phyloP scores from a whole-genome alignment of 2,113 vertebrate species.

The Glaucomys volans region DNA sequence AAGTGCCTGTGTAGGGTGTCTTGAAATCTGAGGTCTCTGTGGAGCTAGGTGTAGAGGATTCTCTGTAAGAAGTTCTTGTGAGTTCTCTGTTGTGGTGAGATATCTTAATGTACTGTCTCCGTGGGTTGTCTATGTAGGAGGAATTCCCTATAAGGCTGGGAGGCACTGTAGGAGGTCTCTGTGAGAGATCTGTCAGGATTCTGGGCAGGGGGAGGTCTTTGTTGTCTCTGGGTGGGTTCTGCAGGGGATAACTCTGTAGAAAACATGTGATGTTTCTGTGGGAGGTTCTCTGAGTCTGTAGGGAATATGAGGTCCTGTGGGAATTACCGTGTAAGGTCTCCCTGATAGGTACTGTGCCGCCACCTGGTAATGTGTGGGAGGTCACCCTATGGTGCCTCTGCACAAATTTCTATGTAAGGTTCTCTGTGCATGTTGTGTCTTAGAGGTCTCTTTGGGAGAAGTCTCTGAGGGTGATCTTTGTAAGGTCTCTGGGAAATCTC shows the following conservation, averaged over 20 bases:
- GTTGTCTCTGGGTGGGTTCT: neutral
- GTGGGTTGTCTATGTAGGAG: neutral
- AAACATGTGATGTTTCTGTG: neutral
- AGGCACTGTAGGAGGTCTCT: neutral
- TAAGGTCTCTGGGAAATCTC: no score
- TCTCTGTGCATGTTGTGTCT: no score
- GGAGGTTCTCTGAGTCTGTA: neutral
- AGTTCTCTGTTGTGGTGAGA: neutral
- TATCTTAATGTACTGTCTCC: neutral
- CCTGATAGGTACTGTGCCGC: no score
- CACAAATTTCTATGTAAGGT: no score
- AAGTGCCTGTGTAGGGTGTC: neutral
- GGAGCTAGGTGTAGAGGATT: neutral
- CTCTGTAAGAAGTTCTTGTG: neutral
- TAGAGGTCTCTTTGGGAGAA: no score
- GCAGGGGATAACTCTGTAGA: no score
- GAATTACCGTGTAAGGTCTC: no score
- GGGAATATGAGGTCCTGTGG: no score
- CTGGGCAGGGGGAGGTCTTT: neutral
- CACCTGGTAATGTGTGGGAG: no score
- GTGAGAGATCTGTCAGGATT: neutral
- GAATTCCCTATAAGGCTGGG: no score
- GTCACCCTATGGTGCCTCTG: no score
- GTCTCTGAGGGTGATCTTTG: no score
- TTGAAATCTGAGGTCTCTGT: neutral